Percentiles rank a stretch among this genome's conserved stretches.
Evolutionary conservation across 2,797 vertebrate species (phyloP).

Genomic region (Capromys pilorides): DNA sequence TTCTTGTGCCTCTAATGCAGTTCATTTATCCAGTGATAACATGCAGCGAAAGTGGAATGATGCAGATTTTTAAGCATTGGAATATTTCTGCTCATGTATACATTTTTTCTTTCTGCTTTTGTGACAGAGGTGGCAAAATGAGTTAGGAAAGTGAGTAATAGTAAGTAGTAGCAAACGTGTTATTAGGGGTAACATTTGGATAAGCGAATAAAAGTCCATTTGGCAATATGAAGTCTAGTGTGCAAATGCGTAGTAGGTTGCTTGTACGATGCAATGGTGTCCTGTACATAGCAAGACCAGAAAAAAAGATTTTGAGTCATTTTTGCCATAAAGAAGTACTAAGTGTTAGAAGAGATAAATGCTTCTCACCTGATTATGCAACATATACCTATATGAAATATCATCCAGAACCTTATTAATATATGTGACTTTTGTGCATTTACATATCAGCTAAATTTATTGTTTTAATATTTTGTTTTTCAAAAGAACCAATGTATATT

Average conservation of each 20-base stretch:
- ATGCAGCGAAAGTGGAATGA: slow-evolving; percentile 47
- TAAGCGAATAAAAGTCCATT: neutral
- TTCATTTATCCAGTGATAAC: neutral
- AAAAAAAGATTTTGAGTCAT: neutral
- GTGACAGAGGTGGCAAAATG: neutral
- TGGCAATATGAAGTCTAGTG: neutral
- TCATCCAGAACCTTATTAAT: neutral
- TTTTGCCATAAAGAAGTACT: neutral
- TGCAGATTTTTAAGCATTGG: slow-evolving; percentile 50
- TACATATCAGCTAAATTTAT: neutral
- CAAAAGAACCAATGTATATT: neutral
- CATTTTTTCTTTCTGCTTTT: slow-evolving; percentile 14
- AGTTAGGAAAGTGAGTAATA: neutral
- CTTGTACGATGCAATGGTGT: neutral
- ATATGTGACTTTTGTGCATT: neutral
- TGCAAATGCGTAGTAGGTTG: neutral
- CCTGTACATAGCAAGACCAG: too few species aligned
- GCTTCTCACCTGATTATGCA: neutral
- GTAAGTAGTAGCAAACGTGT: neutral
- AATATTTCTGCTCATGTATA: neutral
- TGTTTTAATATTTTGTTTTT: neutral
- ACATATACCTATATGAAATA: neutral
- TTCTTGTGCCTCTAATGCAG: slow-evolving; percentile 53
- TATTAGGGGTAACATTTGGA: neutral
- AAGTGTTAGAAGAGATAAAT: neutral